Percentiles rank a stretch among this genome's conserved stretches.
These are phyloP conservation scores for Steinernema khuongi DNA, from an alignment of 1,140 invertebrate species.

Conservation along the genomic window DNA sequence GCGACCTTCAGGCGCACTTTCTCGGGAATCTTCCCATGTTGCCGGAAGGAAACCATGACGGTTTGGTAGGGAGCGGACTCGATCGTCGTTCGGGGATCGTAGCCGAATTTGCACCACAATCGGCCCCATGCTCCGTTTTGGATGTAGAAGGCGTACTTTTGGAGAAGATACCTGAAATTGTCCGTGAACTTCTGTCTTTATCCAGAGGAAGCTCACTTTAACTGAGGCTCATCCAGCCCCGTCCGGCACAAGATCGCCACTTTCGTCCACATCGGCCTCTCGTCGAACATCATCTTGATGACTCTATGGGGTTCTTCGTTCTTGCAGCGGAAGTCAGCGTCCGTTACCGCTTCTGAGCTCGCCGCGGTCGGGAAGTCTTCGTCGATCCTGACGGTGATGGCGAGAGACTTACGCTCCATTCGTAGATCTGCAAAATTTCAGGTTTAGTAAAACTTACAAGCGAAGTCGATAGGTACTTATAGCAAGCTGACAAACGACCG, in stretches of 20 bases:
- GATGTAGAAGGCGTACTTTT: slow-evolving; percentile 58
- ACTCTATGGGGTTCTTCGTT: slow-evolving; percentile 50
- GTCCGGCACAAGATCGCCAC: slow-evolving; percentile 42
- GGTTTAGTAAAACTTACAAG: neutral
- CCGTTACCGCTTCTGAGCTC: slow-evolving; percentile 42
- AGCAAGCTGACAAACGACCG: too few relatives aligned
- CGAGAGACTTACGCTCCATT: slow-evolving; percentile 52
- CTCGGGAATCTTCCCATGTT: slow-evolving; percentile 51
- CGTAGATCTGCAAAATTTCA: slow-evolving; percentile 46
- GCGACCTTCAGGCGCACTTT: slow-evolving; percentile 46
- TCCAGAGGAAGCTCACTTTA: slow-evolving; percentile 42
- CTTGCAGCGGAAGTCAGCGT: slow-evolving; percentile 50
- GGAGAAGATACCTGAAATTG: slow-evolving; percentile 49
- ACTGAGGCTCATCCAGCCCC: slow-evolving; percentile 43
- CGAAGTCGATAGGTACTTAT: neutral
- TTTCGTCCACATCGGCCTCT: slow-evolving; percentile 56
- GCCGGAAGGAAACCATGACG: slow-evolving; percentile 54
- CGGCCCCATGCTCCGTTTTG: slow-evolving; percentile 56
- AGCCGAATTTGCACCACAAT: slow-evolving; percentile 57
- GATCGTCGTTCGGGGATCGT: slow-evolving; percentile 52
- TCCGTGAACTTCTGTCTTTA: neutral
- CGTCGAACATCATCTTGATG: slow-evolving; percentile 47
- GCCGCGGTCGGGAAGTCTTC: slow-evolving; percentile 48
- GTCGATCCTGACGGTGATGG: slow-evolving; percentile 45
- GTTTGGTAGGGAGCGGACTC: slow-evolving; percentile 51